Evolutionary conservation across 2,113 vertebrate genomes (phyloP).

Genomic region (Phoenicopterus ruber): DNA sequence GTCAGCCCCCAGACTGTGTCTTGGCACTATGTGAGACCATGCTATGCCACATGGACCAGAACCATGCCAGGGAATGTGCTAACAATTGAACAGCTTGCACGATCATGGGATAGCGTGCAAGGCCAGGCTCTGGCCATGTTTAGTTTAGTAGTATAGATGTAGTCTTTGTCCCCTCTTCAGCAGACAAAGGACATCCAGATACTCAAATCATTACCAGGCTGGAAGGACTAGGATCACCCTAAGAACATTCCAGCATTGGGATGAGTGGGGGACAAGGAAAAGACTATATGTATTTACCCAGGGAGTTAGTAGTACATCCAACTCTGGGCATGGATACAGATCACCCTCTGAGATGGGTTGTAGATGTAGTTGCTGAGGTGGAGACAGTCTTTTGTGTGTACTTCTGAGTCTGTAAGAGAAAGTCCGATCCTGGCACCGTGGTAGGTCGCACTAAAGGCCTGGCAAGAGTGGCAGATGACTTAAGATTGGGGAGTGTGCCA

Average conservation of each 20-base stretch:
- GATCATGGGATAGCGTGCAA: fast-evolving
- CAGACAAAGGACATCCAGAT: background rate
- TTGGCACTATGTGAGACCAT: background rate
- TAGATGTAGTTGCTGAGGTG: background rate
- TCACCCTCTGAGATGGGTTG: background rate
- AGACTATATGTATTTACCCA: background rate
- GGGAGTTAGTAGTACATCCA: background rate
- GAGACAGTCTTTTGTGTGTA: background rate
- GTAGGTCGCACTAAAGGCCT: background rate
- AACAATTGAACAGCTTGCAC: background rate
- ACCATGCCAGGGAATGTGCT: background rate
- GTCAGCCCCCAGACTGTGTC: background rate
- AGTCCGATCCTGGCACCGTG: background rate
- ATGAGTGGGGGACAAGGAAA: background rate
- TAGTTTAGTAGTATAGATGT: background rate
- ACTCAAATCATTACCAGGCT: background rate
- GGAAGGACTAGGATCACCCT: background rate
- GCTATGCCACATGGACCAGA: background rate
- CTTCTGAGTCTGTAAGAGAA: background rate
- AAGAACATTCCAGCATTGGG: background rate
- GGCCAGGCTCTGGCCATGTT: background rate
- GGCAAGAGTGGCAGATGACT: background rate
- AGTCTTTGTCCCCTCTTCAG: background rate
- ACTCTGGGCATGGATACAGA: background rate
- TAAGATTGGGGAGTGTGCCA: background rate